A percentile compares a stretch with the other conserved stretches of the same genome.
phyloP scores from a whole-genome alignment of 2,797 vertebrate genomes.

The Acanthornis magna region DNA sequence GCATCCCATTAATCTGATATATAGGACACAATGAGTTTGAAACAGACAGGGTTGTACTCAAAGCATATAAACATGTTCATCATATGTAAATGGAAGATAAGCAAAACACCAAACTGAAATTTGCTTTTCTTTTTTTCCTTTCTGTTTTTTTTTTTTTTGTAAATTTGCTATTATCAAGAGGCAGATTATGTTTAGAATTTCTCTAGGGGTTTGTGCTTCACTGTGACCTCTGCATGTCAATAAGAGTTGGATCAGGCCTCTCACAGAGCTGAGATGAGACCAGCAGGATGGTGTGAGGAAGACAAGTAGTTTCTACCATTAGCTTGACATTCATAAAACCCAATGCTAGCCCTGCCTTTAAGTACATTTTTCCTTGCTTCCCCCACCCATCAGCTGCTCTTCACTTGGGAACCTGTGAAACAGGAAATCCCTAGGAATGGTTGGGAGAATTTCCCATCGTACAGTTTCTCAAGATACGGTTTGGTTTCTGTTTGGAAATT shows the following conservation, averaged over 20 bases:
- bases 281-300: background rate
- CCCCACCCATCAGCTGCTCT: background rate
- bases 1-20: background rate
- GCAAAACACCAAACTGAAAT: background rate
- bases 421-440: background rate
- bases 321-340: background rate
- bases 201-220: background rate
- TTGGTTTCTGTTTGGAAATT: background rate
- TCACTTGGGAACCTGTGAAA: background rate
- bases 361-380: background rate
- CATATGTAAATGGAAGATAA: background rate
- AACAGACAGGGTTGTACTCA: background rate
- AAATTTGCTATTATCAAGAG: background rate
- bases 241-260: background rate
- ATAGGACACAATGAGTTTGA: background rate
- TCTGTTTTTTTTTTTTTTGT: background rate
- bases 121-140: background rate
- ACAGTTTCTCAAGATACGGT: background rate
- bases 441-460: background rate
- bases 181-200: background rate
- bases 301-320: background rate
- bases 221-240: background rate
- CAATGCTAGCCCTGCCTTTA: background rate
- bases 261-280: background rate
- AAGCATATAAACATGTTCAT: background rate